A percentile compares a stretch with the other conserved stretches of the same genome.
Conservation (phyloP, 2,113 vertebrate species). For the Barbus barbus region DNA sequence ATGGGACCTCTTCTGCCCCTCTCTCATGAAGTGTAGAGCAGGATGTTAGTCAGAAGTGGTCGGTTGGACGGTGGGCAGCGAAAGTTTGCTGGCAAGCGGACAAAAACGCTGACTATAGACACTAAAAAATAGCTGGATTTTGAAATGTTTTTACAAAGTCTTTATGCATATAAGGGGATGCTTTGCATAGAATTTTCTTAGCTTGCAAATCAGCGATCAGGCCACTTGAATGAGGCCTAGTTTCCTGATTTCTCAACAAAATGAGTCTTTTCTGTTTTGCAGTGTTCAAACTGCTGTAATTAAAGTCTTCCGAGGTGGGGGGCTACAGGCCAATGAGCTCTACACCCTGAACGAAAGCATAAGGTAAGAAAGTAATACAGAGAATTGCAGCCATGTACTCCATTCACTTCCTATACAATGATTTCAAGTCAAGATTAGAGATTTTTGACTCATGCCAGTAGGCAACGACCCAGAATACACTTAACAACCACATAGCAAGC, state of each 20-base stretch:
- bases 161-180: neutral
- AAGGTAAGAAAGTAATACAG: constrained; percentile 75
- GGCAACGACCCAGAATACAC: neutral
- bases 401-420: neutral
- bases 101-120: neutral
- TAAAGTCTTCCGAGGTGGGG: constrained; percentile 91
- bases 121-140: neutral
- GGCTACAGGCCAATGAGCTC: constrained; percentile 87
- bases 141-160: neutral
- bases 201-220: neutral
- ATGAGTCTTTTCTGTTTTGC: constrained; percentile 47
- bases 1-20: constrained; percentile 32
- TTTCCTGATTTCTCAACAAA: neutral
- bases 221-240: neutral
- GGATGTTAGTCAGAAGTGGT: constrained; percentile 61
- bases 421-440: neutral
- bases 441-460: neutral
- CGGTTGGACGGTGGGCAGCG: neutral
- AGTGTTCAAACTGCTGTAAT: constrained; percentile 94
- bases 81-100: neutral
- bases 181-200: constrained; percentile 8
- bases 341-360: constrained; percentile 91
- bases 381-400: neutral
- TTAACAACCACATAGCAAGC: neutral
- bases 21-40: constrained; percentile 54